Evolutionary conservation across 2,888 invertebrate genomes (phyloP).

Genomic region (Lasioglossum marginatum): DNA sequence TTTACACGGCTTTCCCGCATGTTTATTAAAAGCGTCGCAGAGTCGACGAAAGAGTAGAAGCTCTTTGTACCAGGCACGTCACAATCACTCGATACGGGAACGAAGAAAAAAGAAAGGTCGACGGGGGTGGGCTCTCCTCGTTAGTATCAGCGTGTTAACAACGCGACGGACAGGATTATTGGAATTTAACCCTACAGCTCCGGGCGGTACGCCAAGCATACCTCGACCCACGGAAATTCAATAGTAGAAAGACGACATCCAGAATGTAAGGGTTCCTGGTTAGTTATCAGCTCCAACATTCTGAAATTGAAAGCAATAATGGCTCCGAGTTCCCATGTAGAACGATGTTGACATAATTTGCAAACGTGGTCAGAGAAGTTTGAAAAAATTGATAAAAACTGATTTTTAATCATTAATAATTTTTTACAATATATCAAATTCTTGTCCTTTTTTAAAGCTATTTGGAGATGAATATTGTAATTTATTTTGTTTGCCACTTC

Average conservation of each 20-base stretch:
- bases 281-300: constrained; percentile 19
- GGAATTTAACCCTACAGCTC: constrained; percentile 41
- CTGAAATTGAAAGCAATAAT: constrained; percentile 9
- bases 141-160: constrained; percentile 31
- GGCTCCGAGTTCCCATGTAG: background rate
- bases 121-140: constrained; percentile 16
- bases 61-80: background rate
- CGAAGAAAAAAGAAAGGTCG: background rate
- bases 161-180: constrained; percentile 43
- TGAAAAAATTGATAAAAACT: background rate
- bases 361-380: background rate
- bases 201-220: constrained; percentile 38
- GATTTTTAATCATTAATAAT: background rate
- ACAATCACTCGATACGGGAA: constrained; percentile 14
- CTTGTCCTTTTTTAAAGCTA: no score
- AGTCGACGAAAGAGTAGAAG: background rate
- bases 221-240: constrained; percentile 44
- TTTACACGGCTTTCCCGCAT: background rate
- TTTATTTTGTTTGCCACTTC: no score
- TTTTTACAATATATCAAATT: background rate
- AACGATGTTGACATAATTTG: background rate
- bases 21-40: constrained; percentile 1
- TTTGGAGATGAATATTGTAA: no score
- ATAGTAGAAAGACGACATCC: constrained; percentile 46
- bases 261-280: constrained; percentile 38